Percentiles rank a stretch among this genome's conserved stretches.
phyloP scores from a whole-genome alignment of 92 coral and sea anemone species.

The Phymanthus crucifer region DNA sequence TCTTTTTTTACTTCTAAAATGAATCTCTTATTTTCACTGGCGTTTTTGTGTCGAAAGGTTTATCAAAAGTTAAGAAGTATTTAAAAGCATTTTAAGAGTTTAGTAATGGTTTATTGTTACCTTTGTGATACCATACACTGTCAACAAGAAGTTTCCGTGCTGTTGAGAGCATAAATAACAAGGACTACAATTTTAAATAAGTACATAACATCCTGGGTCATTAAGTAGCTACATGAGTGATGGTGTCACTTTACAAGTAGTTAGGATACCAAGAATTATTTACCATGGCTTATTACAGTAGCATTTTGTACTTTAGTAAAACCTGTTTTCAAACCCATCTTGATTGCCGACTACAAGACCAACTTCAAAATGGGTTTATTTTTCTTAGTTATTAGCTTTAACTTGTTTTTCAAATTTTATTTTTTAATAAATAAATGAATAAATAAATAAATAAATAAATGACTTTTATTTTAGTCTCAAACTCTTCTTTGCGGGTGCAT shows the following conservation, averaged over 20 bases:
- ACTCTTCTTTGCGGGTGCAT: too few relatives aligned
- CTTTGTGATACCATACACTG: slow-evolving; percentile 52
- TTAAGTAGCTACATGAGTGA: background rate
- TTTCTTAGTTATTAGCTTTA: too few relatives aligned
- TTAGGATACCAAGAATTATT: background rate
- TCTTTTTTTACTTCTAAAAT: background rate
- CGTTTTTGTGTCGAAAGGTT: background rate
- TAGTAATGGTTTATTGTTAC: slow-evolving; percentile 20
- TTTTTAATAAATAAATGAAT: too few relatives aligned
- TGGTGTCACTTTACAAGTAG: background rate
- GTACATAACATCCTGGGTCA: background rate
- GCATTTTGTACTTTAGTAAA: too few relatives aligned
- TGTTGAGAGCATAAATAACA: slow-evolving; percentile 24
- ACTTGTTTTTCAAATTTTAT: too few relatives aligned
- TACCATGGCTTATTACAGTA: too few relatives aligned
- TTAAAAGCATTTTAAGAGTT: background rate
- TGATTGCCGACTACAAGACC: too few relatives aligned
- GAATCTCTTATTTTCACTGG: background rate
- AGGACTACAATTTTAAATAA: background rate
- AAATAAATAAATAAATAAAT: too few relatives aligned
- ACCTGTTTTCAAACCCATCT: too few relatives aligned
- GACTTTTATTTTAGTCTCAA: too few relatives aligned
- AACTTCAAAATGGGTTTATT: too few relatives aligned
- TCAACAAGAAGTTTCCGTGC: slow-evolving; percentile 33
- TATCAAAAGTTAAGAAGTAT: background rate